These are phyloP conservation scores for Gobio gobio DNA, from an alignment of 2,113 vertebrate genomes.

Conservation along the genomic window DNA sequence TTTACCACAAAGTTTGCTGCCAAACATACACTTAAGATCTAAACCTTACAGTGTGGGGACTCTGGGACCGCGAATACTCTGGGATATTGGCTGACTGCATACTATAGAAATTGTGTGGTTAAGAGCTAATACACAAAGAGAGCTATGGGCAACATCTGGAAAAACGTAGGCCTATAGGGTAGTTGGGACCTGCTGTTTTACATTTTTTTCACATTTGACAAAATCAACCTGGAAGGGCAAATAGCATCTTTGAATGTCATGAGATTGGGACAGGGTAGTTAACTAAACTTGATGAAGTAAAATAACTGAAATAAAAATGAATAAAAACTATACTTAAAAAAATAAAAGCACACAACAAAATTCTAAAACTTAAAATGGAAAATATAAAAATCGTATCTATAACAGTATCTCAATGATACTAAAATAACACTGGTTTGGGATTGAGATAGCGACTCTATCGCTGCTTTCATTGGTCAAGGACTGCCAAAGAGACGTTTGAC, in stretches of 20 bases:
- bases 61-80: neutral
- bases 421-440: too few species aligned
- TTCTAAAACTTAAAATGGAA: neutral
- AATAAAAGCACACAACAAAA: neutral
- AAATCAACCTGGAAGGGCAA: neutral
- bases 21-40: conserved; percentile 1
- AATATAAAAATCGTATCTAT: neutral
- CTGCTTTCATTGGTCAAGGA: too few species aligned
- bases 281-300: neutral
- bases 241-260: neutral
- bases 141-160: conserved; percentile 9
- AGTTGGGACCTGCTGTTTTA: conserved; percentile 1
- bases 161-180: neutral
- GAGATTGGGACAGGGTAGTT: neutral
- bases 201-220: neutral
- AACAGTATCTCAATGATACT: neutral
- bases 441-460: too few species aligned
- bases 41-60: neutral
- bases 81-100: conserved; percentile 12
- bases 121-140: neutral
- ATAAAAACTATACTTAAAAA: neutral
- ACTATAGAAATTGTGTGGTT: neutral
- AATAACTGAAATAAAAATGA: neutral
- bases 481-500: too few species aligned
- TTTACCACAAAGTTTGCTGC: neutral